Evolutionary conservation across 37 sponge, comb jelly and placozoan genomes (phyloP).

Genomic region (Oscarella lobularis): DNA sequence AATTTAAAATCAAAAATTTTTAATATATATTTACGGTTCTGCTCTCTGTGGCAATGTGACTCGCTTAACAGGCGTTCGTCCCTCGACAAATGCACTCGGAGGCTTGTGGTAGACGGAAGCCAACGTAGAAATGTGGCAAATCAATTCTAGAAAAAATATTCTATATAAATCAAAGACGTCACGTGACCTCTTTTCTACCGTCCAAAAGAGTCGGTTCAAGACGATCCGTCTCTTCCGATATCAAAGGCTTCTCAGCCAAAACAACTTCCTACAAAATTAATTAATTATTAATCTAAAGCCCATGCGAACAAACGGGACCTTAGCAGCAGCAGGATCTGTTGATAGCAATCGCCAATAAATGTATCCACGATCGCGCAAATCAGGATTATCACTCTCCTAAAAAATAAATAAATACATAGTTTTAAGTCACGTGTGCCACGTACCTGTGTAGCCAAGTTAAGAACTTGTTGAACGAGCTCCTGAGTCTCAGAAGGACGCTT

Average conservation of each 20-base stretch:
- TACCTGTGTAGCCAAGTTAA: slow-evolving; percentile 88
- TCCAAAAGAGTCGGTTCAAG: slow-evolving; percentile 93
- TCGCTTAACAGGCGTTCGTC: slow-evolving; percentile 73
- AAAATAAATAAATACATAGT: neutral
- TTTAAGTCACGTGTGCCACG: neutral
- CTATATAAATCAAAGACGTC: neutral
- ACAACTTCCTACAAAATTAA: slow-evolving; percentile 68
- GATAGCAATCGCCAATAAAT: slow-evolving; percentile 98
- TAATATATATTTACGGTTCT: slow-evolving; percentile 44
- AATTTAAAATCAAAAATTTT: neutral
- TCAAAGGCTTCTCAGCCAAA: slow-evolving; percentile 93
- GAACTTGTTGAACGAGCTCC: slow-evolving; percentile 86
- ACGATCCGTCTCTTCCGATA: slow-evolving; percentile 95
- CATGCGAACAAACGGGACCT: slow-evolving; percentile 27
- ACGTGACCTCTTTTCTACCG: slow-evolving; percentile 8
- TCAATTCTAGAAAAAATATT: slow-evolving; percentile 47
- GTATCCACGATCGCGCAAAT: slow-evolving; percentile 93
- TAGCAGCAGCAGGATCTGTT: slow-evolving; percentile 97
- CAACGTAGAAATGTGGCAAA: slow-evolving; percentile 90
- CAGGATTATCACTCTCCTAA: slow-evolving; percentile 96
- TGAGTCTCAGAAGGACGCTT: slow-evolving; percentile 87
- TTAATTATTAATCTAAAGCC: slow-evolving; percentile 7
- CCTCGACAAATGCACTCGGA: slow-evolving; percentile 91
- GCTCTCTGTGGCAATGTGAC: slow-evolving; percentile 68
- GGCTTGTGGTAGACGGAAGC: slow-evolving; percentile 99